Conservation (phyloP, 2,797 vertebrate genomes). For the Melanogrammus aeglefinus region DNA sequence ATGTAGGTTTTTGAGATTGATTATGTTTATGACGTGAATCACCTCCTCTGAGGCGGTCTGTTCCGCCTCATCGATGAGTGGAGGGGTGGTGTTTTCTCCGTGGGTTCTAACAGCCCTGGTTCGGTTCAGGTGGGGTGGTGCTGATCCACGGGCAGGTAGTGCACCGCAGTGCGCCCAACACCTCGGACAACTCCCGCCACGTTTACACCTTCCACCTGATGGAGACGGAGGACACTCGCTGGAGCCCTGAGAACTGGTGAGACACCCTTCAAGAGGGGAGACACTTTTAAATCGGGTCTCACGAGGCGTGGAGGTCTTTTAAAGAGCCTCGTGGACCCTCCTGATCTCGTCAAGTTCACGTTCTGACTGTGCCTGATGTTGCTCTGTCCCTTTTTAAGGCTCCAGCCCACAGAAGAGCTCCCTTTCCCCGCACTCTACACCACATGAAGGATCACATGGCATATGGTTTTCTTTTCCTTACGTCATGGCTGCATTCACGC, state of each 20-base stretch:
- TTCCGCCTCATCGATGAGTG: too few relatives aligned
- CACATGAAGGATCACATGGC: conserved; percentile 38
- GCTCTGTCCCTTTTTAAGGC: conserved; percentile 68
- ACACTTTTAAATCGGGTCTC: too few relatives aligned
- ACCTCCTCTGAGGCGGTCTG: too few relatives aligned
- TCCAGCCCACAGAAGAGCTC: conserved; percentile 87
- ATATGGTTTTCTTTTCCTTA: background rate
- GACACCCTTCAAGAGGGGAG: conserved; percentile 18
- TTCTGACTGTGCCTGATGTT: background rate
- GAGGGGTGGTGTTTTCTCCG: background rate
- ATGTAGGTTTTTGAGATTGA: background rate
- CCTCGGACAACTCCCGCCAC: conserved; percentile 80
- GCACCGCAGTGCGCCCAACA: conserved; percentile 86
- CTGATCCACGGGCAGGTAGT: conserved; percentile 93
- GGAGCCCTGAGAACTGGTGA: conserved; percentile 95
- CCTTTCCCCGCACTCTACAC: conserved; percentile 83
- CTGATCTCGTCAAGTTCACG: background rate
- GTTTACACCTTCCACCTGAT: conserved; percentile 92
- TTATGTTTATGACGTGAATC: too few relatives aligned
- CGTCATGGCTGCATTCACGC: background rate
- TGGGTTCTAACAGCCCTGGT: background rate
- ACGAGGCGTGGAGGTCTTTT: background rate
- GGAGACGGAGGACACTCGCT: conserved; percentile 81
- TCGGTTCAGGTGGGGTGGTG: conserved; percentile 78
- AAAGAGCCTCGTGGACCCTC: background rate